phyloP scores from a whole-genome alignment of 2,888 invertebrate genomes.

The Melieria picta region DNA sequence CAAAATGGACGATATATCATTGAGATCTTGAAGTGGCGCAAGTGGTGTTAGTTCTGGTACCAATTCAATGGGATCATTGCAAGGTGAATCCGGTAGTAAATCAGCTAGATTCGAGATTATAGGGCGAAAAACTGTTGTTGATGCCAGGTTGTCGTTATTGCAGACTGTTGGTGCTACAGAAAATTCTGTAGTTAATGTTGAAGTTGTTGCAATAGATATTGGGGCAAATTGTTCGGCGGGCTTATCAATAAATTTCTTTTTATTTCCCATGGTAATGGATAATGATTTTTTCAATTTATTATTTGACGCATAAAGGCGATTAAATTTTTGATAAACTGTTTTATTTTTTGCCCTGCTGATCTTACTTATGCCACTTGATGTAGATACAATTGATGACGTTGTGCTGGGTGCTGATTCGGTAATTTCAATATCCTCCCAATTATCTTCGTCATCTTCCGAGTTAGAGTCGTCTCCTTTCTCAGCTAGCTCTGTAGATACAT shows the following conservation, averaged over 20 bases:
- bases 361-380: constrained; percentile 21
- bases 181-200: constrained; percentile 7
- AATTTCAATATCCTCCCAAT: constrained; percentile 59
- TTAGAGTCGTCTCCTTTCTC: neutral
- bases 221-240: neutral
- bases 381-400: constrained; percentile 15
- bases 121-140: constrained; percentile 38
- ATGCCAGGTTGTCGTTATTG: neutral
- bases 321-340: constrained; percentile 48
- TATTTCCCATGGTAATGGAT: constrained; percentile 17
- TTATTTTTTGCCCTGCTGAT: constrained; percentile 40
- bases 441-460: constrained; percentile 50
- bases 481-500: neutral
- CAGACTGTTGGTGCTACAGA: neutral
- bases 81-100: constrained; percentile 46
- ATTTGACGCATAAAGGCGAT: constrained; percentile 39
- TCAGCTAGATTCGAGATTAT: constrained; percentile 45
- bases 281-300: constrained; percentile 24
- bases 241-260: constrained; percentile 1
- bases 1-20: constrained; percentile 46
- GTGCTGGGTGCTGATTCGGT: constrained; percentile 42
- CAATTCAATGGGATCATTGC: constrained; percentile 45
- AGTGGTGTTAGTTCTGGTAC: constrained; percentile 43
- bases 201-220: neutral
- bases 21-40: constrained; percentile 47